These are phyloP conservation scores for Saccostrea glomerata DNA, from an alignment of 1,140 invertebrate species.

Conservation along the genomic window DNA sequence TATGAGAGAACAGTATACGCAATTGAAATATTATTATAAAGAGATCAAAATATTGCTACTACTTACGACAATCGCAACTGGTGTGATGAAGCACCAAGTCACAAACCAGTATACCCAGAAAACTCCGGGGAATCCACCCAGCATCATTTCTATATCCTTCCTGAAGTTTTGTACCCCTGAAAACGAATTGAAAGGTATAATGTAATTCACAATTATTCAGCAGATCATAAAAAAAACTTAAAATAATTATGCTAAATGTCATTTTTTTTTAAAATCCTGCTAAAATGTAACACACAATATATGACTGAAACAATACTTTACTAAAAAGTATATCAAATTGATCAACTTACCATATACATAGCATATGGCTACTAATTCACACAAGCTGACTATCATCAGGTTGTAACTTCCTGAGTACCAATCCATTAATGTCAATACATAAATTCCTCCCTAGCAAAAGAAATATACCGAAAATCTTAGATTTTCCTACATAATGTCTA, in stretches of 20 bases:
- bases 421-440: constrained; percentile 90
- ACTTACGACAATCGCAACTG: constrained; percentile 64
- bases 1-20: too few species aligned
- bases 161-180: constrained; percentile 78
- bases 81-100: constrained; percentile 67
- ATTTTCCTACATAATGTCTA: too few species aligned
- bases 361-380: constrained; percentile 85
- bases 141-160: constrained; percentile 85
- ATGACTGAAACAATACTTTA: too few species aligned
- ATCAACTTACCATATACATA: constrained; percentile 85
- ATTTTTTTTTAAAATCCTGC: too few species aligned
- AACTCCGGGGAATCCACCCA: constrained; percentile 81
- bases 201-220: too few species aligned
- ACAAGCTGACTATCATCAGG: constrained; percentile 83
- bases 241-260: too few species aligned
- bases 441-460: constrained; percentile 84
- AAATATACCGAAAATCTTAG: background rate
- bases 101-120: constrained; percentile 79
- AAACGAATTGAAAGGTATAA: background rate
- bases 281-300: too few species aligned
- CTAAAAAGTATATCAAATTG: too few species aligned
- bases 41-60: background rate
- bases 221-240: too few species aligned
- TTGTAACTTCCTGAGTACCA: constrained; percentile 92
- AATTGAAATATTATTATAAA: background rate